Evolutionary conservation across 2,888 invertebrate species (phyloP).

Genomic region (Ophion slaviceki): DNA sequence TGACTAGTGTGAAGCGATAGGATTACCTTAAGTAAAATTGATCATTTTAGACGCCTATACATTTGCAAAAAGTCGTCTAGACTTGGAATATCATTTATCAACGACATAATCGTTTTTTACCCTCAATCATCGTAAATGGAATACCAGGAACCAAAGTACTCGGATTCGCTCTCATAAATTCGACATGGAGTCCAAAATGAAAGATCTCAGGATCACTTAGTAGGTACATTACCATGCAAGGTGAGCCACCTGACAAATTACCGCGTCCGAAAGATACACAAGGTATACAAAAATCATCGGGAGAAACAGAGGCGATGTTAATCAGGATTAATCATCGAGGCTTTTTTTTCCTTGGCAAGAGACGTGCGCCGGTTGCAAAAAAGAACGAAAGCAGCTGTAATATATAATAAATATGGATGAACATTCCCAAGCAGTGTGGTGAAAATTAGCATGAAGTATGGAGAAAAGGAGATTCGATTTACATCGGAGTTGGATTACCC

Average conservation of each 20-base stretch:
- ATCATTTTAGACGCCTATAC: too few relatives aligned
- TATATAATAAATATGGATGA: conserved; percentile 18
- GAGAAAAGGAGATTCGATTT: conserved; percentile 17
- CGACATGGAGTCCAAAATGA: not conserved
- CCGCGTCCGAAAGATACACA: not conserved
- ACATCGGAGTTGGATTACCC: not conserved
- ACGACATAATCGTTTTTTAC: not conserved
- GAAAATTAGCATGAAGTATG: conserved; percentile 25
- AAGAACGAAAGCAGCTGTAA: not conserved
- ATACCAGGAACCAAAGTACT: too few relatives aligned
- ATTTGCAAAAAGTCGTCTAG: too few relatives aligned
- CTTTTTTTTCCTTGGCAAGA: not conserved
- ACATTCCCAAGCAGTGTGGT: not conserved
- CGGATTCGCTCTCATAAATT: not conserved
- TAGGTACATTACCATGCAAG: not conserved
- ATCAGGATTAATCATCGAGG: not conserved
- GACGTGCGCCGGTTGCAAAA: not conserved
- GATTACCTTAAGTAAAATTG: too few relatives aligned
- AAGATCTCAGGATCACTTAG: not conserved
- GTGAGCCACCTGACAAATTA: not conserved
- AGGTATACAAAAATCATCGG: not conserved
- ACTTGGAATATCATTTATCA: too few relatives aligned
- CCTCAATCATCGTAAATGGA: not conserved
- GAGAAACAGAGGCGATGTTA: not conserved
- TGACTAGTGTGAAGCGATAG: too few relatives aligned